phyloP scores from a whole-genome alignment of 2,888 invertebrate genomes.

The Tanypteryx hageni region DNA sequence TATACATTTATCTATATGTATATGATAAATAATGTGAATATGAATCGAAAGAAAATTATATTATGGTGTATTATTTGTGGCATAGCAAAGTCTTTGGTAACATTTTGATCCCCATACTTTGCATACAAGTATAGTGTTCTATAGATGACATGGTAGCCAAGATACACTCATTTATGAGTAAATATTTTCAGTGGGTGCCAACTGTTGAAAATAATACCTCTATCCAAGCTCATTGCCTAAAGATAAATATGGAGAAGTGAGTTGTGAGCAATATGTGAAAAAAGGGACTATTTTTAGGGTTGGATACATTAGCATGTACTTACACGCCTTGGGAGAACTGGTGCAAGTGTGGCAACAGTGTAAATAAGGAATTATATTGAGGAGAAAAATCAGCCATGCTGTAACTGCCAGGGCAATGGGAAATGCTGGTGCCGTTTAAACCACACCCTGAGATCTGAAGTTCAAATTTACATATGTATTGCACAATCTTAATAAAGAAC shows the following conservation, averaged over 20 bases:
- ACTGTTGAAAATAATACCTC: slow-evolving; percentile 61
- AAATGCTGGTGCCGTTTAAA: slow-evolving; percentile 54
- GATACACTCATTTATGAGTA: slow-evolving; percentile 31
- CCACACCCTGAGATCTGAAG: slow-evolving; percentile 61
- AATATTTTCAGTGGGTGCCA: slow-evolving; percentile 58
- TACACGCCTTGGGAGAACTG: slow-evolving; percentile 56
- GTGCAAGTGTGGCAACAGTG: slow-evolving; percentile 58
- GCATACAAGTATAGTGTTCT: slow-evolving; percentile 46
- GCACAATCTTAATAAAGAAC: slow-evolving; percentile 63
- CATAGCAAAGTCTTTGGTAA: slow-evolving; percentile 48
- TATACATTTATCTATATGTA: slow-evolving; percentile 3
- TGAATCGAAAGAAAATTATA: slow-evolving; percentile 17
- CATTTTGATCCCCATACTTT: slow-evolving; percentile 43
- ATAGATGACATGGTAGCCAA: slow-evolving; percentile 43
- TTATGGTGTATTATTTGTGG: slow-evolving; percentile 28
- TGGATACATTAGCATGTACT: slow-evolving; percentile 58
- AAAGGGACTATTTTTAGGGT: slow-evolving; percentile 16
- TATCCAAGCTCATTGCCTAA: slow-evolving; percentile 56
- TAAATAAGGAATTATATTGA: slow-evolving; percentile 42
- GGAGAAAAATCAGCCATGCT: slow-evolving; percentile 42
- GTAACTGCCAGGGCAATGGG: slow-evolving; percentile 59
- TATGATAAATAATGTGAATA: slow-evolving; percentile 29
- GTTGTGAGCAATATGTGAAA: slow-evolving; percentile 41
- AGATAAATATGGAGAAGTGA: slow-evolving; percentile 33
- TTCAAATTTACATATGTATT: slow-evolving; percentile 60